Evolutionary conservation across 2,113 vertebrate genomes (phyloP).

Genomic region (Regulus satrapa): DNA sequence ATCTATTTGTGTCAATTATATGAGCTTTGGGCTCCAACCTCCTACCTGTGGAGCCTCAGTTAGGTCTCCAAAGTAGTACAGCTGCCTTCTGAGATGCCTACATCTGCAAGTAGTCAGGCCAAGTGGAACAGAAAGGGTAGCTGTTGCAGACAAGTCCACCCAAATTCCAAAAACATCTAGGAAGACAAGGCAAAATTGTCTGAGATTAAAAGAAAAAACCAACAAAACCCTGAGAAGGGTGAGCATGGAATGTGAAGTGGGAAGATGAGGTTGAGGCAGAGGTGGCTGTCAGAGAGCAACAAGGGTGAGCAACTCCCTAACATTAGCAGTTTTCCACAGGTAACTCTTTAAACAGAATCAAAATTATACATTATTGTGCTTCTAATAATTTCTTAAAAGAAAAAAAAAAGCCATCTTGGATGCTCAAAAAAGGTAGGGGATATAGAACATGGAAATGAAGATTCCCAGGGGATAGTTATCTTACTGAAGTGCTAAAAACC

Average conservation of each 20-base stretch:
- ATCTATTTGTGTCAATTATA: accelerated
- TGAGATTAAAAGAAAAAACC: not conserved
- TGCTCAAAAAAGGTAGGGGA: not conserved
- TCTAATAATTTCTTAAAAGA: not conserved
- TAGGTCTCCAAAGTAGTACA: not conserved
- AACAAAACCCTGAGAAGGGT: not conserved
- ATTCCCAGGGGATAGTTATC: not conserved
- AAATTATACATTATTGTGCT: not conserved
- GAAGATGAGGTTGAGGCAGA: not conserved
- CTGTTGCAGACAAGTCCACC: not conserved
- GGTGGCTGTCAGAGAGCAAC: not conserved
- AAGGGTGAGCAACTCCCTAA: not conserved
- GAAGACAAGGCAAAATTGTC: not conserved
- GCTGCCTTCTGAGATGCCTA: not conserved
- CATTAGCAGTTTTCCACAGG: not conserved
- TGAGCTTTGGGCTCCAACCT: not conserved
- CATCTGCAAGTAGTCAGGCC: not conserved
- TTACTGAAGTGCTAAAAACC: not conserved
- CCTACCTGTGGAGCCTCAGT: not conserved
- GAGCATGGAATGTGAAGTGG: not conserved
- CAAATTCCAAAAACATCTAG: not conserved
- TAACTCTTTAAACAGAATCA: not conserved
- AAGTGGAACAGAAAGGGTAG: not conserved
- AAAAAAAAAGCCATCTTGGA: not conserved
- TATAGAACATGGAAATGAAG: not conserved